Evolutionary conservation across 2,797 vertebrate genomes (phyloP), one percentile per base, ranked within the genome.

Genomic region (Manis pentadactyla): DNA sequence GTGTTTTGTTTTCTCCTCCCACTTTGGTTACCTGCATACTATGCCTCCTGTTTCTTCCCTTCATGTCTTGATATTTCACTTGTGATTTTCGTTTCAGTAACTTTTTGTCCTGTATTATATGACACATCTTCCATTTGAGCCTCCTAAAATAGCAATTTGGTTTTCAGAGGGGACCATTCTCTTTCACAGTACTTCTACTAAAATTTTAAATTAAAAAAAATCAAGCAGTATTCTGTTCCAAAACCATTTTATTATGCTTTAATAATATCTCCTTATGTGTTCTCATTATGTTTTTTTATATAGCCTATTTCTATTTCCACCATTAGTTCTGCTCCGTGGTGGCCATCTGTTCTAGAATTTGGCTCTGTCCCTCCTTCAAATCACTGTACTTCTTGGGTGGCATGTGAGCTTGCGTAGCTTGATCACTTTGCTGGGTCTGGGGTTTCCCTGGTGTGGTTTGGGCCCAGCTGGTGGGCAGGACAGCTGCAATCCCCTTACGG

Each of bases 221-320:
- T 39, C 82, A 34, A 63, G 83, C 18, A 21, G 57, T 53, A 18
- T 79, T 87, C 49, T 74, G 27, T 73, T 84, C 85, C 49, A 0
- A 46, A 74, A 93, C 78, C 7, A 29, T 85, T 89, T 93, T 82
- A 34, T 81, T 64, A 39, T 89, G 84, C 90, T 86, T 74, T 89
- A 71, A 93, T 92, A 88, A 91, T 69, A 37, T 63, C 92, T 94
- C 96, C 92, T 93, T 75, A 61, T 79, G 87, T 69, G 57, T 91
- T 93, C 94, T 92, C 95, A 66, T 95, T 91, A 64, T 46, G 59
- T 92, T 73, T 95, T 73, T 83, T 74, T 89, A 74, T 84, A 39
- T 51, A 75, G 86, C 68, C 95, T 93, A 39, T 94, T 95, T 97
- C 69, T 74, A 34, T 74, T 61, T 90, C 83, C 93, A 14, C 90